A percentile compares a stretch with the other conserved stretches of the same genome.
These are phyloP conservation scores for Aphodius sticticus DNA, from an alignment of 2,888 invertebrate genomes.

Conservation along the genomic window DNA sequence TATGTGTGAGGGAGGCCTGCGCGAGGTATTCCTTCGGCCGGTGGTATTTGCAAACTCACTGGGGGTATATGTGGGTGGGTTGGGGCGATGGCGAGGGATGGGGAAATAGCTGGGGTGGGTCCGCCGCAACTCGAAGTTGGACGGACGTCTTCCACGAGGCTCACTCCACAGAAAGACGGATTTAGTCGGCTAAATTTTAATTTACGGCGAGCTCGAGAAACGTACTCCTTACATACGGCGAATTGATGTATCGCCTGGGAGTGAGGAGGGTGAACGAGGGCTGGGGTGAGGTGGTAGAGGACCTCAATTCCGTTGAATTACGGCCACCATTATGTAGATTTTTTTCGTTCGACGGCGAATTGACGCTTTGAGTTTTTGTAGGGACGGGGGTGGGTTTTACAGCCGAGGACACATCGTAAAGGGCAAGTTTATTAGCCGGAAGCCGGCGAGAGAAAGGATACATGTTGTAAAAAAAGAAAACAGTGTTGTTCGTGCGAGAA, in stretches of 20 bases:
- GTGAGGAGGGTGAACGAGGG: background rate
- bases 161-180: conserved; percentile 26
- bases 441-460: background rate
- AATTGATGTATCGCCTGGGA: conserved; percentile 23
- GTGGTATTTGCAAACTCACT: conserved; percentile 50
- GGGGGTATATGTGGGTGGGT: conserved; percentile 35
- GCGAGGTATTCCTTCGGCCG: conserved; percentile 45
- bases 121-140: background rate
- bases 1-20: background rate
- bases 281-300: conserved; percentile 8
- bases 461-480: background rate
- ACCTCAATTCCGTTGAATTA: conserved; percentile 34
- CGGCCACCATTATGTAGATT: conserved; percentile 36
- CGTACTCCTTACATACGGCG: conserved; percentile 12
- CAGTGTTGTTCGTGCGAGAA: background rate
- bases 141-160: background rate
- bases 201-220: conserved; percentile 18
- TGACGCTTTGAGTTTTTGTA: background rate
- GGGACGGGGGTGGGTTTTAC: background rate
- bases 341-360: conserved; percentile 28
- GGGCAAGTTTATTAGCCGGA: background rate
- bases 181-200: conserved; percentile 31
- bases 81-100: conserved; percentile 36
- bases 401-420: background rate
- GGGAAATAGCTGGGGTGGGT: conserved; percentile 38